These are phyloP conservation scores for Mystacornis crossleyi DNA, from an alignment of 2,113 vertebrate species.

Conservation along the genomic window DNA sequence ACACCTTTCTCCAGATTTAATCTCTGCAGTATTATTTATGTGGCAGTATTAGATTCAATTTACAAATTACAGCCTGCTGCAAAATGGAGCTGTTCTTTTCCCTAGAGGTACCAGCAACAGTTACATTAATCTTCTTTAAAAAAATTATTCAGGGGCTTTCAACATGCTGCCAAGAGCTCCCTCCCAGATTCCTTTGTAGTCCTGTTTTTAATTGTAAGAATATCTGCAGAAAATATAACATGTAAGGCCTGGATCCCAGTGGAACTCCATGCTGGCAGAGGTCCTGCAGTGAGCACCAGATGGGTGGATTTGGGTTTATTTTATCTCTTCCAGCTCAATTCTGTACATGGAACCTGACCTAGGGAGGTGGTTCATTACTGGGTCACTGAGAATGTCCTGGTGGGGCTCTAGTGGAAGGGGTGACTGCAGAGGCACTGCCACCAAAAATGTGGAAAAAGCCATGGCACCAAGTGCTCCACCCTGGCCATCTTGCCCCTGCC, in stretches of 20 bases:
- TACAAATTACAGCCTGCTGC: constrained; percentile 66
- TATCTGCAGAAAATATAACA: constrained; percentile 65
- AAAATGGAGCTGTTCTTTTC: background rate
- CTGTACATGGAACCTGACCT: background rate
- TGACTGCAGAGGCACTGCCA: background rate
- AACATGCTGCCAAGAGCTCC: constrained; percentile 51
- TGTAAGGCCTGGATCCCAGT: constrained; percentile 50
- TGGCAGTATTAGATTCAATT: constrained; percentile 59
- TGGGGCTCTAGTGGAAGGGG: background rate
- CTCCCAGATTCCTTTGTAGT: constrained; percentile 59
- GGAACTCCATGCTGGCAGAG: constrained; percentile 50
- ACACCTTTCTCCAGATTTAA: constrained; percentile 72
- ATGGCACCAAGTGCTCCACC: accelerated
- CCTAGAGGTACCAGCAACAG: constrained; percentile 40
- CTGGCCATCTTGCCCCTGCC: background rate
- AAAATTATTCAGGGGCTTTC: constrained; percentile 57
- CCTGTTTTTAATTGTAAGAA: constrained; percentile 61
- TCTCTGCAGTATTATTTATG: constrained; percentile 64
- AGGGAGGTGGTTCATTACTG: background rate
- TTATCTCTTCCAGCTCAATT: constrained; percentile 36
- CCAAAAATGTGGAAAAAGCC: accelerated
- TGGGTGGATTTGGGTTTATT: constrained; percentile 49
- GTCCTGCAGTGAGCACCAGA: constrained; percentile 60
- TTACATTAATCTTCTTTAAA: constrained; percentile 48
- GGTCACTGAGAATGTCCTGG: background rate